Evolutionary conservation across 2,113 vertebrate species (phyloP).

Genomic region (Nicator chloris): DNA sequence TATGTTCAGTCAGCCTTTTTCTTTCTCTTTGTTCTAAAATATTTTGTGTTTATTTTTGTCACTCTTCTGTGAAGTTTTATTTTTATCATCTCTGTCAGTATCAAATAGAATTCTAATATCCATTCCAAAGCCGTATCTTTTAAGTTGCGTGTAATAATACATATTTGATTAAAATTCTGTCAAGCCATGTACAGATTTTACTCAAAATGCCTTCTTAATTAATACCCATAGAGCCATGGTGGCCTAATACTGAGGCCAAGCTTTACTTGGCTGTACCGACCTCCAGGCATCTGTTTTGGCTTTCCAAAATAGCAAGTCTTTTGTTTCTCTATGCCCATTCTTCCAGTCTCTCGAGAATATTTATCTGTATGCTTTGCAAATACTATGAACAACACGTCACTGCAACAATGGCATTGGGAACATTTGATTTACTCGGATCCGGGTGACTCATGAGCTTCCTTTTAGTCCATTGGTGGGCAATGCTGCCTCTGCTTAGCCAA

Average conservation of each 20-base stretch:
- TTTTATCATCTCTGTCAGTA: not conserved
- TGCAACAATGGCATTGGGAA: not conserved
- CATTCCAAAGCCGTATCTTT: not conserved
- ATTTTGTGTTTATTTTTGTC: not conserved
- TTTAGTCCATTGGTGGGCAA: not conserved
- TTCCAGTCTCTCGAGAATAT: not conserved
- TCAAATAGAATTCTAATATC: not conserved
- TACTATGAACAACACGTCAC: not conserved
- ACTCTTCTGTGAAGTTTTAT: not conserved
- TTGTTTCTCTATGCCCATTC: not conserved
- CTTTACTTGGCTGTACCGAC: not conserved
- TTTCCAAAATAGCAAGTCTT: not conserved
- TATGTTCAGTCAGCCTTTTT: not conserved
- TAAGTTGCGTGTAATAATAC: not conserved
- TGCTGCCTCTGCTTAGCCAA: not conserved
- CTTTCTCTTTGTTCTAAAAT: not conserved
- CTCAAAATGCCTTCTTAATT: not conserved
- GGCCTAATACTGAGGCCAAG: not conserved
- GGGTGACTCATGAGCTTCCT: slow-evolving; percentile 22
- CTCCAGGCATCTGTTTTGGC: not conserved
- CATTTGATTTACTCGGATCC: not conserved
- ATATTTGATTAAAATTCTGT: not conserved
- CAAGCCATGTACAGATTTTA: not conserved
- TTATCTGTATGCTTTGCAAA: not conserved
- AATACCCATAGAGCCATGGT: not conserved